Percentiles rank a stretch among this genome's conserved stretches.
These are phyloP conservation scores for Agriopis aurantiaria DNA, from an alignment of 2,888 invertebrate genomes.

Conservation along the genomic window DNA sequence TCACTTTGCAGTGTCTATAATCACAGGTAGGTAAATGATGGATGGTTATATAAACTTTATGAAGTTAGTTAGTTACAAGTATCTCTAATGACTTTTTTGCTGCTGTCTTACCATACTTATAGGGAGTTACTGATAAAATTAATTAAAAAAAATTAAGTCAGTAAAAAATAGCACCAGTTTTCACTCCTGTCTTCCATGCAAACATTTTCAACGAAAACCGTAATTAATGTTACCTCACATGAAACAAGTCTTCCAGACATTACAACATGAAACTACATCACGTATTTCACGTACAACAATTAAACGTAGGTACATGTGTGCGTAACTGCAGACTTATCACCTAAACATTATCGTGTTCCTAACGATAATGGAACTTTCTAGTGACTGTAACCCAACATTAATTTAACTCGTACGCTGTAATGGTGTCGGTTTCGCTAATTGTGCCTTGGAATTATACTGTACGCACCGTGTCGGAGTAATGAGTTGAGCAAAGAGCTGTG, in stretches of 20 bases:
- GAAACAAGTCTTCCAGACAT: conserved; percentile 17
- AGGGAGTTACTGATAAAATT: no score
- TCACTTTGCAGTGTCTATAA: no score
- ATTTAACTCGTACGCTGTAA: conserved; percentile 83
- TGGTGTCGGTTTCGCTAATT: conserved; percentile 85
- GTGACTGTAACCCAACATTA: conserved; percentile 84
- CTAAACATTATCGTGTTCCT: conserved; percentile 75
- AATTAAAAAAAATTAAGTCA: no score
- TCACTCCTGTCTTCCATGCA: no score
- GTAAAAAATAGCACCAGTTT: no score
- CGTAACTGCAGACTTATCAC: conserved; percentile 64
- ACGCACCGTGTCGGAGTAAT: conserved; percentile 78
- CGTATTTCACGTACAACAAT: conserved; percentile 34
- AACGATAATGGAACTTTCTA: conserved; percentile 85
- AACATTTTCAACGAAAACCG: neutral
- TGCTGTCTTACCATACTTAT: no score
- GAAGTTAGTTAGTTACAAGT: no score
- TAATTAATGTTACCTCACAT: neutral
- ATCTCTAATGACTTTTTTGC: no score
- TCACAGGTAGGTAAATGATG: no score
- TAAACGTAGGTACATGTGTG: conserved; percentile 29
- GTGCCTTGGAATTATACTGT: conserved; percentile 82
- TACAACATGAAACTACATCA: conserved; percentile 29
- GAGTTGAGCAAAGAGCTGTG: conserved; percentile 56
- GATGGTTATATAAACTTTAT: no score